Evolutionary conservation across 2,797 vertebrate species (phyloP).

Genomic region (Phrynocephalus forsythii): DNA sequence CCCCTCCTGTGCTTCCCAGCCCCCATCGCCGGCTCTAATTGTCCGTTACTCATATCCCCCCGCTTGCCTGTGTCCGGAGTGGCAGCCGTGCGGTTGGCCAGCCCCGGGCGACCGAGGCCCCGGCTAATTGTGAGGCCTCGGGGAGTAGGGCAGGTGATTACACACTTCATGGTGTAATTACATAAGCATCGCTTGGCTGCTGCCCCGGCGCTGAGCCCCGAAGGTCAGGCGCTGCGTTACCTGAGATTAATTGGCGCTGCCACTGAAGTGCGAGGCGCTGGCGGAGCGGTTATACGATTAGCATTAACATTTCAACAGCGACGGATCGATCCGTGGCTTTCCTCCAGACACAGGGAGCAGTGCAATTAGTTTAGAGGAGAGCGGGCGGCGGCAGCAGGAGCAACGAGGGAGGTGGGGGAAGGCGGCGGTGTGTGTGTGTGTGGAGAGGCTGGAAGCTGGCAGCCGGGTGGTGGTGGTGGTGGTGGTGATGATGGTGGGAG

Average conservation of each 20-base stretch:
- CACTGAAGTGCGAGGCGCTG: slow-evolving; percentile 89
- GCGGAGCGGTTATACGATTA: slow-evolving; percentile 94
- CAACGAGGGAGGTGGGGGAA: not conserved
- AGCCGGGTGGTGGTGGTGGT: too few relatives aligned
- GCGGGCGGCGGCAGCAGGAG: slow-evolving; percentile 53
- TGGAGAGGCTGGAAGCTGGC: not conserved
- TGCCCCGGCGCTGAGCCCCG: slow-evolving; percentile 84
- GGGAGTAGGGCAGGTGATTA: slow-evolving; percentile 99
- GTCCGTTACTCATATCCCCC: slow-evolving; percentile 90
- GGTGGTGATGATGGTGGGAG: not conserved
- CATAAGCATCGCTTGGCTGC: slow-evolving; percentile 94
- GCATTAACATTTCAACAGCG: slow-evolving; percentile 94
- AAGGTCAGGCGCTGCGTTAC: slow-evolving; percentile 92
- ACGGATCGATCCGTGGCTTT: slow-evolving; percentile 87
- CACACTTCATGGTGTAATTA: slow-evolving; percentile 98
- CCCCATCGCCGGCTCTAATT: slow-evolving; percentile 95
- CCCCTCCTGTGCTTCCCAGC: slow-evolving; percentile 91
- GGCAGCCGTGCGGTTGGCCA: slow-evolving; percentile 81
- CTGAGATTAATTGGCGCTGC: slow-evolving; percentile 98
- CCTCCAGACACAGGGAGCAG: slow-evolving; percentile 74
- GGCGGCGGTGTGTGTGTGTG: not conserved
- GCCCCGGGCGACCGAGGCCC: slow-evolving; percentile 82
- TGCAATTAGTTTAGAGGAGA: slow-evolving; percentile 83
- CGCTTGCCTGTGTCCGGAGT: slow-evolving; percentile 82
- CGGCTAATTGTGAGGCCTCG: slow-evolving; percentile 93